Conservation (phyloP, 2,797 vertebrate species). For the Cetoscarus ocellatus region DNA sequence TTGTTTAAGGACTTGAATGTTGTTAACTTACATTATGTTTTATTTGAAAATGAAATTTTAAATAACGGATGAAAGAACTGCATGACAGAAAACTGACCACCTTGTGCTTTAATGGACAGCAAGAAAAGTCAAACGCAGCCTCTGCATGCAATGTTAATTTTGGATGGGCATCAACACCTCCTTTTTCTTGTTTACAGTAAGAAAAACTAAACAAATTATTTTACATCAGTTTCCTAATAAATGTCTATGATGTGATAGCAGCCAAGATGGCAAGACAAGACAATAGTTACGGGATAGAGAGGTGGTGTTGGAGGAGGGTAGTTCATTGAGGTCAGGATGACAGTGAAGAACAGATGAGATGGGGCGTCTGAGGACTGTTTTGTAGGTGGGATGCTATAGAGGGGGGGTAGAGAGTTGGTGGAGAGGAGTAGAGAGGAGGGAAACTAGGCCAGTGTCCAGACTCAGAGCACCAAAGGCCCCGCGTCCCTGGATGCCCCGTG, state of each 20-base stretch:
- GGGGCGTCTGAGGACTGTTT: conserved; percentile 74
- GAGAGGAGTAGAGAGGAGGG: conserved; percentile 19
- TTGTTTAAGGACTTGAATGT: no score
- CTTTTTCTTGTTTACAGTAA: not conserved
- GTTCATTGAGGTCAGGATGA: conserved; percentile 80
- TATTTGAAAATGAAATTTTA: no score
- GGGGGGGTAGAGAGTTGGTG: conserved; percentile 7
- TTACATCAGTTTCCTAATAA: not conserved
- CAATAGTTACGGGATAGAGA: conserved; percentile 11
- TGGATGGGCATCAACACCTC: not conserved
- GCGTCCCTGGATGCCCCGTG: conserved; percentile 81
- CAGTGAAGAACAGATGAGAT: conserved; percentile 82
- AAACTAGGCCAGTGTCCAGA: conserved; percentile 88
- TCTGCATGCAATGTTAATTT: not conserved
- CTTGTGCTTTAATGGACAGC: no score
- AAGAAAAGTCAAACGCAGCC: no score
- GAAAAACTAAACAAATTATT: not conserved
- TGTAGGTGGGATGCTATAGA: conserved; percentile 75
- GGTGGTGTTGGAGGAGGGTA: conserved; percentile 47
- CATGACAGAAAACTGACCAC: no score
- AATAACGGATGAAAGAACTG: no score
- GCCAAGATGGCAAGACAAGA: conserved; percentile 21
- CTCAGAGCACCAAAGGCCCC: conserved; percentile 80
- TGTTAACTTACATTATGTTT: no score
- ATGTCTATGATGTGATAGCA: conserved; percentile 14